A percentile compares a stretch with the other conserved stretches of the same genome.
phyloP scores from a whole-genome alignment of 2,797 vertebrate genomes.

The Sparus aurata region DNA sequence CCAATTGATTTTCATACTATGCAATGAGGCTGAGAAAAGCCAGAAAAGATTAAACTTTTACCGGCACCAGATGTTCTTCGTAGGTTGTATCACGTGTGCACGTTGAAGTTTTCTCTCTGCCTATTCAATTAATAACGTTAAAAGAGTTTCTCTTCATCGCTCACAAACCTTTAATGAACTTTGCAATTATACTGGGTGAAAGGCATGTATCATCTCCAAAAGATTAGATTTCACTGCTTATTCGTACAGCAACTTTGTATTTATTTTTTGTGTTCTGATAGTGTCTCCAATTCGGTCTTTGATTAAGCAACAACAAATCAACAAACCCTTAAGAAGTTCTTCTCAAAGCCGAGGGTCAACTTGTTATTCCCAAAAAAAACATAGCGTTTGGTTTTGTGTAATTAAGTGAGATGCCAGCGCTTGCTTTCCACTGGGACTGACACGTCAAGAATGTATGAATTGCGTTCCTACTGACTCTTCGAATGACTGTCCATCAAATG shows the following conservation, averaged over 20 bases:
- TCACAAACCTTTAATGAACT: conserved; percentile 21
- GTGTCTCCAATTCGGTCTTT: conserved; percentile 13
- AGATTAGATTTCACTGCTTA: conserved; percentile 5
- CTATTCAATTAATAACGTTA: background rate
- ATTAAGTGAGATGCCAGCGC: conserved; percentile 8
- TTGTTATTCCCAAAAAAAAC: conserved; percentile 24
- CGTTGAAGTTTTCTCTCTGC: conserved; percentile 23
- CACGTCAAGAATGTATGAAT: conserved; percentile 32
- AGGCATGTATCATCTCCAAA: background rate
- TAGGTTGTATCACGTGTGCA: conserved; percentile 26
- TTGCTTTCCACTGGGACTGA: conserved; percentile 15
- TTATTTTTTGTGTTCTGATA: conserved; percentile 8
- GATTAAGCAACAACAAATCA: conserved; percentile 48
- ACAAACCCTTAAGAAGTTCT: conserved; percentile 36
- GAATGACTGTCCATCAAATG: conserved; percentile 45
- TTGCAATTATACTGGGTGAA: conserved; percentile 18
- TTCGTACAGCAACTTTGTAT: conserved; percentile 5
- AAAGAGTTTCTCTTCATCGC: background rate
- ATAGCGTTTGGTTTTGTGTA: conserved; percentile 7
- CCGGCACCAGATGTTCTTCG: conserved; percentile 51
- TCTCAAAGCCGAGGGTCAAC: conserved; percentile 38
- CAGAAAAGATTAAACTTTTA: conserved; percentile 50
- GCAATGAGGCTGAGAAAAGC: conserved; percentile 32
- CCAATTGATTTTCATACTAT: conserved; percentile 36
- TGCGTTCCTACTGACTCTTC: conserved; percentile 22